These are phyloP conservation scores for Disparrhopalites patrizii DNA, from an alignment of 2,888 invertebrate species.

Conservation along the genomic window DNA sequence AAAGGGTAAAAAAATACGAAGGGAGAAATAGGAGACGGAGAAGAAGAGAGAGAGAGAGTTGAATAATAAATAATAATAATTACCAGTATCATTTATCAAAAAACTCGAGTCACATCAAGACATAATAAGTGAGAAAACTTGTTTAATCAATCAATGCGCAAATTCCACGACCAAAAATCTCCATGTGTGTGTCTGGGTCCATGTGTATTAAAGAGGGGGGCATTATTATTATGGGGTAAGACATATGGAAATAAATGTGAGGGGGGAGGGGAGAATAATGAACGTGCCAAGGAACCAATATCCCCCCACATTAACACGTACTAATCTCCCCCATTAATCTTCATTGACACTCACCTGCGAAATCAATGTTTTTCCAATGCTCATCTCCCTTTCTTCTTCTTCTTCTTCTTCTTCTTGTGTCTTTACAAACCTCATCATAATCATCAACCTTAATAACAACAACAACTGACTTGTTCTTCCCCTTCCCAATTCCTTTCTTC, in stretches of 20 bases:
- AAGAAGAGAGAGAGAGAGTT: conserved; percentile 12
- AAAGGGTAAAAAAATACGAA: too few relatives aligned
- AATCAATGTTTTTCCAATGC: conserved; percentile 27
- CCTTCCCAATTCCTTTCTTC: neutral
- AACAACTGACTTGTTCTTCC: too few relatives aligned
- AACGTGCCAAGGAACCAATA: conserved; percentile 19
- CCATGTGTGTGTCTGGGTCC: neutral
- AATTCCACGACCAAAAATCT: neutral
- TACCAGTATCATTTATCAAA: conserved; percentile 42
- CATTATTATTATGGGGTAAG: neutral
- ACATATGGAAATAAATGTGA: conserved; percentile 3
- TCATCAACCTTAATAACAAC: too few relatives aligned
- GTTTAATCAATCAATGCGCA: conserved; percentile 41
- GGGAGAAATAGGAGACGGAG: neutral
- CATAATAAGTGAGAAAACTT: conserved; percentile 39
- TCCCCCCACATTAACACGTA: conserved; percentile 47
- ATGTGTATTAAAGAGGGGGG: neutral
- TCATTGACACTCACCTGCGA: conserved; percentile 49
- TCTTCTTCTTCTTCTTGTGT: too few relatives aligned
- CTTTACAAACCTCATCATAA: too few relatives aligned
- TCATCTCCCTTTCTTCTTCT: neutral
- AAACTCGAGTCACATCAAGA: conserved; percentile 35
- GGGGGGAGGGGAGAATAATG: conserved; percentile 1
- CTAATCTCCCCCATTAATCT: conserved; percentile 49
- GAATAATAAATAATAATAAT: conserved; percentile 43